Evolutionary conservation across 2,113 vertebrate species (phyloP).

Genomic region (Tretioscincus oriximinensis): DNA sequence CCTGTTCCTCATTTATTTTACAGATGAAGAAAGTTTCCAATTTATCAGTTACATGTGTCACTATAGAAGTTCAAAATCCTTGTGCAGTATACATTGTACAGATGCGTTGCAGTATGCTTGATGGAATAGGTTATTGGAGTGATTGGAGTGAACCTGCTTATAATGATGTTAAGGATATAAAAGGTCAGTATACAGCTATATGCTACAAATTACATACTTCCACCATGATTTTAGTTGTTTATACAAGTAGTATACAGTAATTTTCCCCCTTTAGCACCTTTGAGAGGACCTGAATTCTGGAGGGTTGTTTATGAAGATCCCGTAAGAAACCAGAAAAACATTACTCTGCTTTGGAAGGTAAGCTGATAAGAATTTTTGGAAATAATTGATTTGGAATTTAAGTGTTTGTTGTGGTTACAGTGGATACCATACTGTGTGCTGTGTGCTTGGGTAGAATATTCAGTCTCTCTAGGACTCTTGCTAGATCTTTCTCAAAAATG

Average conservation of each 20-base stretch:
- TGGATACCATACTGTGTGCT: too few relatives aligned
- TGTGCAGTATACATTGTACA: slow-evolving; percentile 78
- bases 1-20: slow-evolving; percentile 8
- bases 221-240: background rate
- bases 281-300: slow-evolving; percentile 90
- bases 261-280: slow-evolving; percentile 76
- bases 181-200: slow-evolving; percentile 69
- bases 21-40: slow-evolving; percentile 59
- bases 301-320: slow-evolving; percentile 74
- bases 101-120: slow-evolving; percentile 77
- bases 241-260: background rate
- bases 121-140: slow-evolving; percentile 81
- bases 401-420: background rate
- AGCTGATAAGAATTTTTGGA: background rate
- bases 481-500: too few relatives aligned
- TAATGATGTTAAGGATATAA: slow-evolving; percentile 74
- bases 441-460: too few relatives aligned
- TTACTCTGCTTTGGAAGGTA: slow-evolving; percentile 91
- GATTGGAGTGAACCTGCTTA: slow-evolving; percentile 80
- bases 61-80: slow-evolving; percentile 62
- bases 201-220: background rate
- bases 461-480: too few relatives aligned
- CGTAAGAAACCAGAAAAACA: slow-evolving; percentile 71
- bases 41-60: slow-evolving; percentile 35
- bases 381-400: slow-evolving; percentile 11